Evolutionary conservation across 1,140 invertebrate species (phyloP), one percentile per base, ranked within the genome.

Genomic region (Chionoecetes opilio): DNA sequence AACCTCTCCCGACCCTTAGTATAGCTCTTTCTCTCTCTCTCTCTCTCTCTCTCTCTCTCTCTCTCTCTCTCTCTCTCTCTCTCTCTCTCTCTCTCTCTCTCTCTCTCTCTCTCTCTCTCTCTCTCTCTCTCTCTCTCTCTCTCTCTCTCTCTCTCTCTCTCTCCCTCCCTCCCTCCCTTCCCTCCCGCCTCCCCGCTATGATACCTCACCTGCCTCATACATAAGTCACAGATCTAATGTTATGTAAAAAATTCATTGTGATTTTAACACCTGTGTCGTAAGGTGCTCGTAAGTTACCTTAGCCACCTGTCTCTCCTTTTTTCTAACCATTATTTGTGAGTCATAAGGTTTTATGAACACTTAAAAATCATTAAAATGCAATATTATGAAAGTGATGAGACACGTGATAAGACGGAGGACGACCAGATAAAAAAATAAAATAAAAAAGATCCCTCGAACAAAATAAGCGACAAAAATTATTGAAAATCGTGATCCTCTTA

Each of bases 1-100:
- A 17, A 34, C 35, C 84, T 86, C 84, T 86, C 2, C 63, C 63
- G 63, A 75, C 63, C 63, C 63, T 75, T 86, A n/a, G n/a, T n/a
- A n/a, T n/a, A n/a, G n/a, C 84, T 17, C 84, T 26, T 32, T 34
- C 9, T 32, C 84, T 6, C 82, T 6, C 82, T n/a, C 82, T 84
- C 84, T 17, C 84, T 26, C 84, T 34, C 9, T 32, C 84, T 6
- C 82, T 6, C 82, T n/a, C 82, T 84, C 82, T 26, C 26, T 84
- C 82, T 26, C 82, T 84, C 82, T 26, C 82, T 84, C 82, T 84
- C 82, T 26, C 82, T 84, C 82, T 34, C 21, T 1, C 31, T 41
- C 32, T 9, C 17, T 34, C 82, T 84, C 82, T 26, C 26, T 84
- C 82, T 26, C 82, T 84, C 82, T 26, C 82, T 84, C 82, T 84